A percentile compares a stretch with the other conserved stretches of the same genome.
phyloP scores from a whole-genome alignment of 2,113 vertebrate species.

The Rhinoderma darwinii region DNA sequence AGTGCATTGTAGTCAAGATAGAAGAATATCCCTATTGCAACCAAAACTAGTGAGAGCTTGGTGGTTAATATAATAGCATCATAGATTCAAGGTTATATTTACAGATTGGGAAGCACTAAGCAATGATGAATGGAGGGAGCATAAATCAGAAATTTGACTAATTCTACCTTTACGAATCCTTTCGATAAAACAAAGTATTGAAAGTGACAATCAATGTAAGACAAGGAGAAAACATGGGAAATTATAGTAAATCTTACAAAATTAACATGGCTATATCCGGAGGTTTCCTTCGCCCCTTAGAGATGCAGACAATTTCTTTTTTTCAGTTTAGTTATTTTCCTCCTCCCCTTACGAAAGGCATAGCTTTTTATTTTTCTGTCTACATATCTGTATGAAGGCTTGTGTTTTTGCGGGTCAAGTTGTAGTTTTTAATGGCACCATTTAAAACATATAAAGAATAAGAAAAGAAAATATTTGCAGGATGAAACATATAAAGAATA shows the following conservation, averaged over 20 bases:
- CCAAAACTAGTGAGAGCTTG: not conserved
- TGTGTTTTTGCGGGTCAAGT: too few relatives aligned
- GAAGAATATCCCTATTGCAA: constrained; percentile 14
- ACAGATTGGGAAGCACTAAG: not conserved
- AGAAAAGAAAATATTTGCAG: too few relatives aligned
- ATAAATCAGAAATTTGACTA: not conserved
- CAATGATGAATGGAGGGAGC: not conserved
- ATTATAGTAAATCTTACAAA: not conserved
- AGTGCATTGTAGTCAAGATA: constrained; percentile 8
- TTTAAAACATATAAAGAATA: too few relatives aligned
- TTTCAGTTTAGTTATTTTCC: too few relatives aligned
- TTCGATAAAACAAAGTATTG: not conserved
- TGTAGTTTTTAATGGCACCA: too few relatives aligned
- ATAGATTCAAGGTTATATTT: not conserved
- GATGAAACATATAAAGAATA: too few relatives aligned
- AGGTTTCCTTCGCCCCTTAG: too few relatives aligned
- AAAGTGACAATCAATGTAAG: too few relatives aligned
- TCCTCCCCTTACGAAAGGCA: too few relatives aligned
- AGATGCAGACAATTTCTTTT: too few relatives aligned
- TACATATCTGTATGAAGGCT: too few relatives aligned
- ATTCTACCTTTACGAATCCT: not conserved
- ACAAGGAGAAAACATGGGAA: not conserved
- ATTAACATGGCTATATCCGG: not conserved
- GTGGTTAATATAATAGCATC: not conserved
- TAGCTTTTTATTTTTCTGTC: too few relatives aligned